Conservation (phyloP, 1,140 invertebrate genomes). For the Drosophila kanapiae region DNA sequence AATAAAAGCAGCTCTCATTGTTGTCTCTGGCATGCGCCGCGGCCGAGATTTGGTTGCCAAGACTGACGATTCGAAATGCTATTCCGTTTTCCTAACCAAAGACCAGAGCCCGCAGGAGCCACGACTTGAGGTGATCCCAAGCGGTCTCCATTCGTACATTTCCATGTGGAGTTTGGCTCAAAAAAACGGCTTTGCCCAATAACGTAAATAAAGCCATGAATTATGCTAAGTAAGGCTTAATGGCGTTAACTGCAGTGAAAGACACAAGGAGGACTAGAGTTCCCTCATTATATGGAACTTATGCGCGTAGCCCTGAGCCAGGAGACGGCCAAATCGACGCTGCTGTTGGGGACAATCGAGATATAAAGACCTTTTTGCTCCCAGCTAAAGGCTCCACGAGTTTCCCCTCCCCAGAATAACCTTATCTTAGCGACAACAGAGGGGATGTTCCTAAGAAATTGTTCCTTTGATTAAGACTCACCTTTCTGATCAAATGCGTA, state of each 20-base stretch:
- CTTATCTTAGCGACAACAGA: neutral
- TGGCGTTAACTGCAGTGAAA: neutral
- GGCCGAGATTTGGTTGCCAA: slow-evolving; percentile 36
- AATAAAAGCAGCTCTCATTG: slow-evolving; percentile 41
- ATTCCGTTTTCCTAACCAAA: neutral
- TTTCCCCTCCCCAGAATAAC: neutral
- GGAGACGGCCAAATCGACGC: no score
- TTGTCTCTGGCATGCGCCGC: slow-evolving; percentile 37
- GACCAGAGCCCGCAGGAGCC: slow-evolving; percentile 10
- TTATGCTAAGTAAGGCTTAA: slow-evolving; percentile 2
- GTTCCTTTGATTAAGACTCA: slow-evolving; percentile 7
- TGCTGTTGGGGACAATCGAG: neutral
- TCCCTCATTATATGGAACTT: neutral
- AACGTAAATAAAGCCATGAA: slow-evolving; percentile 10
- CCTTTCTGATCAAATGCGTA: slow-evolving; percentile 80
- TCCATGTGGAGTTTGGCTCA: neutral
- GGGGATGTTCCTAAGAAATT: no score
- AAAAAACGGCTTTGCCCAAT: neutral
- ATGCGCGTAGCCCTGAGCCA: no score
- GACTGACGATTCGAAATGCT: neutral
- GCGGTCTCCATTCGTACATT: neutral
- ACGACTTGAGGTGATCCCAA: slow-evolving; percentile 9
- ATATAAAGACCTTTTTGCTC: no score
- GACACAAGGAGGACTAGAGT: neutral
- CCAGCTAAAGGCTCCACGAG: neutral